Evolutionary conservation across 2,888 invertebrate genomes (phyloP).

Genomic region (Agrilus cyanescens): DNA sequence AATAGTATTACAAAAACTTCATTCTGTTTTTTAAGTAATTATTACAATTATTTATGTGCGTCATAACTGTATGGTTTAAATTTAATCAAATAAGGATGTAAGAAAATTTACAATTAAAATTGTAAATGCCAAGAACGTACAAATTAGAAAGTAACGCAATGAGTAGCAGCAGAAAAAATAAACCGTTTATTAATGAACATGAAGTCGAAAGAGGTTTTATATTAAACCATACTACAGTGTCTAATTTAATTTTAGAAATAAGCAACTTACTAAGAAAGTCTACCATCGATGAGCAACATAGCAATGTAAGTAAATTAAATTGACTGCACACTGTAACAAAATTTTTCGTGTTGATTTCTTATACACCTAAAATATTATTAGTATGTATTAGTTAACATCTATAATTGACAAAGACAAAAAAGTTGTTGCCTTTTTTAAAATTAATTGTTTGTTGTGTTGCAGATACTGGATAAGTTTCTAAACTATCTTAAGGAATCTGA

Average conservation of each 20-base stretch:
- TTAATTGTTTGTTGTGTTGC: slow-evolving; percentile 15
- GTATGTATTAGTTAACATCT: too few species aligned
- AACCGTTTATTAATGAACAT: slow-evolving; percentile 6
- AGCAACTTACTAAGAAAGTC: slow-evolving; percentile 27
- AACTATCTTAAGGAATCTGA: slow-evolving; percentile 36
- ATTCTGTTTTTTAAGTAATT: too few species aligned
- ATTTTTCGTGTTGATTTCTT: neutral
- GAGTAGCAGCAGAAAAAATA: neutral
- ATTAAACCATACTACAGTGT: slow-evolving; percentile 10
- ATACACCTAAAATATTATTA: too few species aligned
- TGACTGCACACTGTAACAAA: neutral
- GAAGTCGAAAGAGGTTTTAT: slow-evolving; percentile 16
- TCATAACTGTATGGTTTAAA: too few species aligned
- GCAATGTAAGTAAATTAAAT: slow-evolving; percentile 20
- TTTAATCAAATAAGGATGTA: too few species aligned
- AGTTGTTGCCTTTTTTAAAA: neutral
- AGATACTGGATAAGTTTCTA: slow-evolving; percentile 48
- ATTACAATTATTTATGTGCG: too few species aligned
- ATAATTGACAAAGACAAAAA: too few species aligned
- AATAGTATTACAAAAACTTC: too few species aligned
- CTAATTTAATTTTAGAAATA: slow-evolving; percentile 20
- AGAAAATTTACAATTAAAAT: too few species aligned
- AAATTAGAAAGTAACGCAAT: too few species aligned
- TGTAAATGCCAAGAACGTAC: too few species aligned
- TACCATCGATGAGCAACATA: slow-evolving; percentile 24